phyloP scores from a whole-genome alignment of 2,888 invertebrate species.

The Dryocosmus kuriphilus region DNA sequence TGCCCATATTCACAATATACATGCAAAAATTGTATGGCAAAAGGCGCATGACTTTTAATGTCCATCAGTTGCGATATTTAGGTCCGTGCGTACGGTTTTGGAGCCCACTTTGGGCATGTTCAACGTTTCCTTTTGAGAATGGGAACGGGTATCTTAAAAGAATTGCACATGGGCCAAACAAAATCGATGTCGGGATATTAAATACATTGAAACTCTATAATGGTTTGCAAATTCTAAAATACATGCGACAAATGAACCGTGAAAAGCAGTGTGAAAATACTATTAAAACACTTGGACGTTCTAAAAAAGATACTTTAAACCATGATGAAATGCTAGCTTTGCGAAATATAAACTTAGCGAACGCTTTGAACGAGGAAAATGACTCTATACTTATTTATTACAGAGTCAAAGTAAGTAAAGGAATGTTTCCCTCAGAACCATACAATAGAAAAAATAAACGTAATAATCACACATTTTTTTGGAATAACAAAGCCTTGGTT shows the following conservation, averaged over 20 bases:
- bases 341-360: not conserved
- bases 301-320: not conserved
- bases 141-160: slow-evolving; percentile 35
- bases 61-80: slow-evolving; percentile 41
- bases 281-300: not conserved
- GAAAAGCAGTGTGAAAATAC: no score
- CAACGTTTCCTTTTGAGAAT: slow-evolving; percentile 46
- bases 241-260: not conserved
- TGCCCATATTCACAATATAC: not conserved
- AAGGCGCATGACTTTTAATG: slow-evolving; percentile 44
- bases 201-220: slow-evolving; percentile 38
- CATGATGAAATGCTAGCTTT: not conserved
- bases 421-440: slow-evolving; percentile 36
- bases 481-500: slow-evolving; percentile 13
- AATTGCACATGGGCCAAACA: slow-evolving; percentile 44
- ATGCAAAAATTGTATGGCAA: slow-evolving; percentile 30
- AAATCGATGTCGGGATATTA: slow-evolving; percentile 42
- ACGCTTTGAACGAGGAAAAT: not conserved
- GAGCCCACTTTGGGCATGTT: slow-evolving; percentile 44
- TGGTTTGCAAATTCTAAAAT: slow-evolving; percentile 5
- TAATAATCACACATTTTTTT: slow-evolving; percentile 16
- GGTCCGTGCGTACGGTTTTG: slow-evolving; percentile 16
- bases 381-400: not conserved
- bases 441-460: slow-evolving; percentile 26
- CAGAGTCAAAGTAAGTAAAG: slow-evolving; percentile 6